Evolutionary conservation across 2,113 vertebrate species (phyloP).

Genomic region (Planiliza haematocheilus): DNA sequence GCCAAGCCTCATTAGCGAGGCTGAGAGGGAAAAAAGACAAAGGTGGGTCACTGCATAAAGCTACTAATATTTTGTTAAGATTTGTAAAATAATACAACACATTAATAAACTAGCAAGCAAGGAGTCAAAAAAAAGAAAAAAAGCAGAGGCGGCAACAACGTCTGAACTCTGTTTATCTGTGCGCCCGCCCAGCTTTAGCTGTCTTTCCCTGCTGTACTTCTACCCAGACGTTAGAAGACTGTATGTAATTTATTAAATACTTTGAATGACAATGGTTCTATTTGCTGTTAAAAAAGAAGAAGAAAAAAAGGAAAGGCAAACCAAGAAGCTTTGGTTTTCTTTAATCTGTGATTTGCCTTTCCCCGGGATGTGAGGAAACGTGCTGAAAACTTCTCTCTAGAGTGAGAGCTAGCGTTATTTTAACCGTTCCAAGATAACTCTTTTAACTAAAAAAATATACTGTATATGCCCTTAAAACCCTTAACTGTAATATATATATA

Average conservation of each 20-base stretch:
- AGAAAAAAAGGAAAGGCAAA: constrained; percentile 61
- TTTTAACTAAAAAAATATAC: constrained; percentile 73
- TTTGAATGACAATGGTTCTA: constrained; percentile 76
- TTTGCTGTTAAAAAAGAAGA: constrained; percentile 69
- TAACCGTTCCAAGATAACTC: constrained; percentile 63
- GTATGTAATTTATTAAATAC: constrained; percentile 78
- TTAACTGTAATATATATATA: constrained; percentile 84
- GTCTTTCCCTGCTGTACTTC: constrained; percentile 73
- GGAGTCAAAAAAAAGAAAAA: constrained; percentile 25
- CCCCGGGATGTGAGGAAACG: constrained; percentile 35
- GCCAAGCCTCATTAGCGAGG: constrained; percentile 13
- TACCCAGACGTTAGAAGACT: constrained; percentile 72
- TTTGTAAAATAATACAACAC: constrained; percentile 33
- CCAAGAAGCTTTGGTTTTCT: constrained; percentile 39
- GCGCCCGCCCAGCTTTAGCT: constrained; percentile 56
- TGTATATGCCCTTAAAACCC: constrained; percentile 77
- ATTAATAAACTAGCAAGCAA: constrained; percentile 37
- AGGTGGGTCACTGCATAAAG: constrained; percentile 31
- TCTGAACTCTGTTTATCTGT: constrained; percentile 57
- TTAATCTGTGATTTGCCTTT: constrained; percentile 66
- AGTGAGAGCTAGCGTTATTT: constrained; percentile 68
- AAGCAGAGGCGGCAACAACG: constrained; percentile 23
- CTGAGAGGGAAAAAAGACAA: constrained; percentile 21
- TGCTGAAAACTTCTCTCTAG: constrained; percentile 50
- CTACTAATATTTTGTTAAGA: constrained; percentile 60